Percentiles rank a stretch among this genome's conserved stretches.
These are phyloP conservation scores for Drosophila paranaensis DNA, from an alignment of 2,888 invertebrate genomes.

Conservation along the genomic window DNA sequence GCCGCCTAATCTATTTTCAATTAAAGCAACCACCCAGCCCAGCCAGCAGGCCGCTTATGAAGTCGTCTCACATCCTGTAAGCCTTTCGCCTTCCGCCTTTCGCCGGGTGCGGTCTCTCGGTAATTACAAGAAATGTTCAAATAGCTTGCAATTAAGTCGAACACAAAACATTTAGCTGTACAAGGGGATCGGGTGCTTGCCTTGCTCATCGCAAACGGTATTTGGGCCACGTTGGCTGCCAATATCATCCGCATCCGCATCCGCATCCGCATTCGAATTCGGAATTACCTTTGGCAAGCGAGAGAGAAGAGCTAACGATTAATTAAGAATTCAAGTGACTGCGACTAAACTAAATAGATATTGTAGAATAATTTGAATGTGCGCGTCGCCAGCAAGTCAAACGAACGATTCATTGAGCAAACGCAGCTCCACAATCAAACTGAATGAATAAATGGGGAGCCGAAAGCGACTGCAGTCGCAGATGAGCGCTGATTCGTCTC, in stretches of 20 bases:
- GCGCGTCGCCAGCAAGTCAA: constrained; percentile 53
- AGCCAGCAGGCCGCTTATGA: constrained; percentile 33
- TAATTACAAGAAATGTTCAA: constrained; percentile 59
- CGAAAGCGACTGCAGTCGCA: constrained; percentile 36
- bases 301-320: constrained; percentile 53
- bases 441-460: constrained; percentile 50
- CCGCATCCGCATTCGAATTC: constrained; percentile 20
- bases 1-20: constrained; percentile 55
- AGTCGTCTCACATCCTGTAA: constrained; percentile 57
- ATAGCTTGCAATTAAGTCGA: constrained; percentile 51
- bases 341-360: constrained; percentile 75
- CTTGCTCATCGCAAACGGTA: constrained; percentile 8
- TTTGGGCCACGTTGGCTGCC: constrained; percentile 19
- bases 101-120: constrained; percentile 29
- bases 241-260: constrained; percentile 23
- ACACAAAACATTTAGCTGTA: constrained; percentile 17
- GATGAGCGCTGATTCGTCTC: constrained; percentile 33
- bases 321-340: constrained; percentile 77
- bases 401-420: constrained; percentile 46
- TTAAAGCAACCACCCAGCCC: constrained; percentile 42
- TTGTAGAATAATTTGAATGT: constrained; percentile 69
- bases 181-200: neutral
- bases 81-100: constrained; percentile 43
- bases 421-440: constrained; percentile 41
- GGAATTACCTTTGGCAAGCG: constrained; percentile 33